Evolutionary conservation across 2,888 invertebrate genomes (phyloP).

Genomic region (Aleiodes leptofemur): DNA sequence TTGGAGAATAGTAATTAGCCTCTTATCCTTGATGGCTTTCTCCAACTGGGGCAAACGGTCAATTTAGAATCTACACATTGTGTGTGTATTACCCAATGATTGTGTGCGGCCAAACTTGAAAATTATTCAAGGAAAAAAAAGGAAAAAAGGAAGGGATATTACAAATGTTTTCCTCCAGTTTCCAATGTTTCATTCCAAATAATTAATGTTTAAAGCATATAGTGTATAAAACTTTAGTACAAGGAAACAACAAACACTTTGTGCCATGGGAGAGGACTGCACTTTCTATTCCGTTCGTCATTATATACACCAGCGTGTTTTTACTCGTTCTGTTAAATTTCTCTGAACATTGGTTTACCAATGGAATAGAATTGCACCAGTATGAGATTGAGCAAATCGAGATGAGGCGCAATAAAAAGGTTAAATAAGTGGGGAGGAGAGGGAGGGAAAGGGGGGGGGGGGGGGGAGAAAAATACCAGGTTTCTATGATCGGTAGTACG

Average conservation of each 20-base stretch:
- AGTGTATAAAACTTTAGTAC: constrained; percentile 13
- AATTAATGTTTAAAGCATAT: background rate
- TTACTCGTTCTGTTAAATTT: constrained; percentile 46
- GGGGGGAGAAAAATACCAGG: background rate
- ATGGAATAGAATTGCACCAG: constrained; percentile 32
- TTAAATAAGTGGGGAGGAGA: background rate
- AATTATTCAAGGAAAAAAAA: constrained; percentile 10
- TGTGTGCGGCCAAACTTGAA: background rate
- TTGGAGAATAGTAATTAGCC: constrained; percentile 6
- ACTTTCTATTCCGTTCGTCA: constrained; percentile 59
- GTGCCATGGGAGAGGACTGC: constrained; percentile 47
- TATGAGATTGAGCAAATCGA: constrained; percentile 25
- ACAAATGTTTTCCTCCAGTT: constrained; percentile 4
- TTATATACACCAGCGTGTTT: constrained; percentile 48
- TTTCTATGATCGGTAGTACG: constrained; percentile 21
- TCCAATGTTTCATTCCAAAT: constrained; percentile 1
- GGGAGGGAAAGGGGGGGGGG: background rate
- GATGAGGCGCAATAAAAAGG: constrained; percentile 12
- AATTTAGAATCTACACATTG: background rate
- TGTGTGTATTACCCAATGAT: background rate
- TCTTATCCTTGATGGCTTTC: constrained; percentile 13
- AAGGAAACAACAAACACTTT: constrained; percentile 42
- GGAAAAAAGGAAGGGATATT: background rate
- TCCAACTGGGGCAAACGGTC: constrained; percentile 13
- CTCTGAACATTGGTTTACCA: constrained; percentile 45